Percentiles rank a stretch among this genome's conserved stretches.
These are phyloP conservation scores for Atopsyche davidsoni DNA, from an alignment of 1,140 invertebrate genomes.

Conservation along the genomic window DNA sequence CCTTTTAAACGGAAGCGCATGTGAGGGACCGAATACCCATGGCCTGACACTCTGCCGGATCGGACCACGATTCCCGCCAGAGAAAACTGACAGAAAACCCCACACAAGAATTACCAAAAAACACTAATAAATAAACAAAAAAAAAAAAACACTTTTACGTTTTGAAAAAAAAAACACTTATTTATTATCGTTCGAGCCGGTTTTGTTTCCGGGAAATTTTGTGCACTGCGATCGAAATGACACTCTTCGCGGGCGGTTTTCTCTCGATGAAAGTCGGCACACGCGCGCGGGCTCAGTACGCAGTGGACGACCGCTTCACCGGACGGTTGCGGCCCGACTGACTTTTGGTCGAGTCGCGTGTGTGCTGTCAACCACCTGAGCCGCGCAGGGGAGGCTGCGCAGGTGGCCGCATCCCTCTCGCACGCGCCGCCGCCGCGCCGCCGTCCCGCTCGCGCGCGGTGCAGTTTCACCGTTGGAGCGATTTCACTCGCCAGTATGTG, in stretches of 20 bases:
- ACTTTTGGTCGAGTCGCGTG: constrained; percentile 5
- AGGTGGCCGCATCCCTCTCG: neutral
- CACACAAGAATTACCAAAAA: too few species aligned
- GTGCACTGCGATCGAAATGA: neutral
- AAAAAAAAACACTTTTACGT: too few species aligned
- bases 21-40: constrained; percentile 18
- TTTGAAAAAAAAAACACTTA: too few species aligned
- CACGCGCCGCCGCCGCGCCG: neutral
- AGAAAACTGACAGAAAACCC: constrained; percentile 1
- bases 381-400: neutral
- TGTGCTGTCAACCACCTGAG: constrained; percentile 9
- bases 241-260: neutral
- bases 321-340: constrained; percentile 11
- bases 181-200: too few species aligned
- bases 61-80: constrained; percentile 11
- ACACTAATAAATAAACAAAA: too few species aligned
- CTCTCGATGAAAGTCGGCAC: neutral
- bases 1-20: constrained; percentile 23
- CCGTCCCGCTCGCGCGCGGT: neutral
- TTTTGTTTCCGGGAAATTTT: too few species aligned
- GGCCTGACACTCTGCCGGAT: constrained; percentile 7
- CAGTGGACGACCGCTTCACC: neutral
- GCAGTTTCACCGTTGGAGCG: constrained; percentile 11
- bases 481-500: constrained; percentile 7
- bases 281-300: neutral